These are phyloP conservation scores for Suricata suricatta DNA, from an alignment of 2,113 vertebrate species.

Conservation along the genomic window DNA sequence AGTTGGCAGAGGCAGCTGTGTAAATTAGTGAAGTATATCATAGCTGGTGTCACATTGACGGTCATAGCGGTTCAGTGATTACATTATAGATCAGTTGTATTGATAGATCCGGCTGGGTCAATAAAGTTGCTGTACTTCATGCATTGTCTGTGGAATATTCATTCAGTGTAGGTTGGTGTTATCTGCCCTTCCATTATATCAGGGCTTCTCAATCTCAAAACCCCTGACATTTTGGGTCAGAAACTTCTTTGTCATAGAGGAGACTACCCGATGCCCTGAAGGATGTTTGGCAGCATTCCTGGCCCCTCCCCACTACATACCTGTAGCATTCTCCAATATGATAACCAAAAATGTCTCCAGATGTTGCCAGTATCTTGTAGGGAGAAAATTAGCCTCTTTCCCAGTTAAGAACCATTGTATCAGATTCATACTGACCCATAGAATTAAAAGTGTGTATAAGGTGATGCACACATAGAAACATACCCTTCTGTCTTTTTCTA, in stretches of 20 bases:
- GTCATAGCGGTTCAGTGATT: not conserved
- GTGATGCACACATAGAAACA: not conserved
- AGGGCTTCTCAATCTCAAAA: not conserved
- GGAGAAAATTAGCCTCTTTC: not conserved
- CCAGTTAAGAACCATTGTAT: not conserved
- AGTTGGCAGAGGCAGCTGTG: not conserved
- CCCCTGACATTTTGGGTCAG: not conserved
- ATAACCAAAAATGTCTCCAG: not conserved
- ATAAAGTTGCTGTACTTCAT: not conserved
- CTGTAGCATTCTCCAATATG: not conserved
- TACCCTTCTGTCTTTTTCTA: not conserved
- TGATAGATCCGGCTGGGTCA: not conserved
- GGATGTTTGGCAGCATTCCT: not conserved
- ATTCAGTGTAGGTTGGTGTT: not conserved
- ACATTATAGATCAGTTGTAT: not conserved
- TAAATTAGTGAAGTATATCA: constrained; percentile 20
- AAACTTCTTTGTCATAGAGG: not conserved
- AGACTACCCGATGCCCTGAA: not conserved
- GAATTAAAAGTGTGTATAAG: not conserved
- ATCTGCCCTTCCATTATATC: not conserved
- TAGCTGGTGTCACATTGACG: not conserved
- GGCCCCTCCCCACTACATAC: not conserved
- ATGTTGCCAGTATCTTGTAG: not conserved
- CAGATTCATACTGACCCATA: not conserved
- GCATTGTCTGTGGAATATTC: not conserved